Evolutionary conservation across 2,888 invertebrate species (phyloP), one percentile per base, ranked within the genome.

Genomic region (Lacanobia oleracea): DNA sequence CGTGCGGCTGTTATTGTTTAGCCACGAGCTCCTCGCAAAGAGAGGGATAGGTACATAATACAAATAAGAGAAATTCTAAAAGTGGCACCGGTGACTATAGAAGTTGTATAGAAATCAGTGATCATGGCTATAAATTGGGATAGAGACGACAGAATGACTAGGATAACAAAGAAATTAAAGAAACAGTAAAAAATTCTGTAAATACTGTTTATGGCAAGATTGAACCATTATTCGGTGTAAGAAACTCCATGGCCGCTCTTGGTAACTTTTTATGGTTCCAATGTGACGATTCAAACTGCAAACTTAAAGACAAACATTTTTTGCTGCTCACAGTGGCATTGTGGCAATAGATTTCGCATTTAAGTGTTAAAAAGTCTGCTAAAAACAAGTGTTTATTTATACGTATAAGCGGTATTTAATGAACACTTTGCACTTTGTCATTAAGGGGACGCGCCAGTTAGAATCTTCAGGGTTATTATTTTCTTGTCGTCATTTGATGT

Each of bases 301-400:
- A 75, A 43, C 9, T 27, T 8, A 18, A 61, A n/a, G 43, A 5
- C 14, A 50, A 63, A 43, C 9, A 4, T 64, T 61, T 64, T 76
- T 78, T 72, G 10, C 50, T 37, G 9, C 3, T 12, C 8, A 37
- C 27, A 40, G 40, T 77, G 72, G 37, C 62, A 73, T 78, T 78
- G 72, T 62, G 48, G 43, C 51, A 73, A 60, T 77, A 63, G 74
- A 74, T 56, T 67, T 77, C 74, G 61, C 51, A 56, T 54, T 79
- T 51, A 50, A 40, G 79, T 67, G 67, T 56, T 48, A 73, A 77
- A 64, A 78, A 37, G 4, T 54, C 18, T 45, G 51, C 33, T 66
- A 45, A 68, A 57, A 50, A 50, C 50, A 8, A n/a, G 57, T 59
- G 79, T 79, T 62, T 76, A 65, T 72, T 78, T 65, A 51, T 71